phyloP scores from a whole-genome alignment of 30 jellyfish, hydroid and myxozoan species.

The Pseudorhiza aurosa region DNA sequence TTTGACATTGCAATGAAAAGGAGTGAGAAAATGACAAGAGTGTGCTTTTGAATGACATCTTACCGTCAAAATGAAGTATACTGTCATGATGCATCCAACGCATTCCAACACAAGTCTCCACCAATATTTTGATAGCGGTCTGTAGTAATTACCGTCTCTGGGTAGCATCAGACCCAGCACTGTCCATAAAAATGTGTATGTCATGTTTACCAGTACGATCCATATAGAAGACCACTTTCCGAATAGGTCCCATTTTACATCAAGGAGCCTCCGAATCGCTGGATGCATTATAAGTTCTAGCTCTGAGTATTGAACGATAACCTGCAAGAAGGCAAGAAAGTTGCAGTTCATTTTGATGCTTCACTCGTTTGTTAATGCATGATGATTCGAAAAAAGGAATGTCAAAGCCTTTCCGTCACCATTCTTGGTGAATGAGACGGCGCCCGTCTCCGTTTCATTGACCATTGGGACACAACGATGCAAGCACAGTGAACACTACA shows the following conservation, averaged over 20 bases:
- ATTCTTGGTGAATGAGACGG: too few relatives aligned
- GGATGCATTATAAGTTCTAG: slow-evolving; percentile 98
- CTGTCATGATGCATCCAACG: slow-evolving; percentile 91
- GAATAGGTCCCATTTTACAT: slow-evolving; percentile 87
- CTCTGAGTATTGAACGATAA: slow-evolving; percentile 84
- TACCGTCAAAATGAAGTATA: slow-evolving; percentile 90
- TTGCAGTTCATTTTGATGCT: neutral
- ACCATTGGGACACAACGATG: too few relatives aligned
- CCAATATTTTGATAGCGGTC: slow-evolving; percentile 78
- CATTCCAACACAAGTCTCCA: slow-evolving; percentile 94
- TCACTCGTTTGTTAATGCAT: too few relatives aligned
- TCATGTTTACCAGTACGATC: slow-evolving; percentile 75
- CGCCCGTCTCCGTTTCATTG: too few relatives aligned
- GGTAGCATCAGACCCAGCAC: slow-evolving; percentile 88
- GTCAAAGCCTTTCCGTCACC: too few relatives aligned
- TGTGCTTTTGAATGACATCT: too few relatives aligned
- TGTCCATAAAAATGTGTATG: slow-evolving; percentile 92
- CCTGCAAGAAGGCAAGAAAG: slow-evolving; percentile 51
- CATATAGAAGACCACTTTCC: slow-evolving; percentile 92
- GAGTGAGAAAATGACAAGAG: too few relatives aligned
- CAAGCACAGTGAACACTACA: too few relatives aligned
- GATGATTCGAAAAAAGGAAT: too few relatives aligned
- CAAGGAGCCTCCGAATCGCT: slow-evolving; percentile 87
- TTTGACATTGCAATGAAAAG: too few relatives aligned
- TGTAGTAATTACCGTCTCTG: slow-evolving; percentile 86